A percentile compares a stretch with the other conserved stretches of the same genome.
Conservation (phyloP, 2,113 vertebrate genomes). For the Aleadryas rufinucha region DNA sequence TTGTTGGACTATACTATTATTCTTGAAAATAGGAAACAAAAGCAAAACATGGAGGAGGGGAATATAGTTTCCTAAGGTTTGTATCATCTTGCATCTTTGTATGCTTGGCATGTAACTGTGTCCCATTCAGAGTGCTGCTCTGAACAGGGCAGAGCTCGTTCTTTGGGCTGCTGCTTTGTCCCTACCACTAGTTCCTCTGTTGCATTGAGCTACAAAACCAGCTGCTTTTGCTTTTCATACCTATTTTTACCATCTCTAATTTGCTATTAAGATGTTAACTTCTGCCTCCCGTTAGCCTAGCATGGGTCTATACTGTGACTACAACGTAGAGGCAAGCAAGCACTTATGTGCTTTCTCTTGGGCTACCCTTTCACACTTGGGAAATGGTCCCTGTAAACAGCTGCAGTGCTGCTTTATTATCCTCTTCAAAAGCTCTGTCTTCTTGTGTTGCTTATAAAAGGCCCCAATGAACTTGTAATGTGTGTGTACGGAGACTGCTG, state of each 20-base stretch:
- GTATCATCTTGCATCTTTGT: conserved; percentile 35
- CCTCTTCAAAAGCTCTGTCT: conserved; percentile 7
- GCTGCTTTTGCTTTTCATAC: conserved; percentile 62
- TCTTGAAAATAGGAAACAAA: not conserved
- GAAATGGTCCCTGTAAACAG: conserved; percentile 48
- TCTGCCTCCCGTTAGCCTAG: conserved; percentile 33
- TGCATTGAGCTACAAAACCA: conserved; percentile 35
- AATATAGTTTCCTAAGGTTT: not conserved
- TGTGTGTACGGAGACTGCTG: not conserved
- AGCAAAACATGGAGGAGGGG: not conserved
- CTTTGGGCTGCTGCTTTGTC: conserved; percentile 31
- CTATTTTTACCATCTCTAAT: conserved; percentile 62
- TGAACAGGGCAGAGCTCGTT: not conserved
- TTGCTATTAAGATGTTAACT: conserved; percentile 62
- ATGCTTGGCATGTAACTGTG: conserved; percentile 15
- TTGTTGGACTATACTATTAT: not conserved
- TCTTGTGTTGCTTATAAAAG: conserved; percentile 45
- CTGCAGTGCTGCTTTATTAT: conserved; percentile 51
- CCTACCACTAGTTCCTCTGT: conserved; percentile 18
- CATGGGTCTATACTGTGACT: not conserved
- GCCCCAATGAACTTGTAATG: not conserved
- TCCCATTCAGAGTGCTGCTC: not conserved
- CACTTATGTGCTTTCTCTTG: conserved; percentile 29
- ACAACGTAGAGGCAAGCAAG: not conserved
- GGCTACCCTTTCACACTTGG: conserved; percentile 35